Base-by-base conservation (phyloP, 2,113 vertebrate species). In the Cottus gobio region DNA sequence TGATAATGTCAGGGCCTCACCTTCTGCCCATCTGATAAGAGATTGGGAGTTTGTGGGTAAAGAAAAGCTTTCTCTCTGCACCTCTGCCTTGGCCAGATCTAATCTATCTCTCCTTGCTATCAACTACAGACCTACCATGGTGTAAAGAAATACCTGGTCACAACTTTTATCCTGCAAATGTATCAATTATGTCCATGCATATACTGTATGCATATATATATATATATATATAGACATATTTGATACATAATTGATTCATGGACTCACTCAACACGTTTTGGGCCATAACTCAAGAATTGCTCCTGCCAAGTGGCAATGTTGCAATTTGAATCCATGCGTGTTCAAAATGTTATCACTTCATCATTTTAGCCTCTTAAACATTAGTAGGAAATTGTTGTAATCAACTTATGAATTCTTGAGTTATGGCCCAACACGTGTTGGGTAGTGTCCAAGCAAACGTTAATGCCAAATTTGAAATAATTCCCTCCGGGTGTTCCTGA, bases 1-100 rank as follows among this genome's bases (percentile, higher is more conserved):
- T 34, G 80, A 90, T 84, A 87, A 75, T 81, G 84, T 89, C 85
- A 84, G 71, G 63, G 52, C 71, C 56, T 89, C 50, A 82, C 57
- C 34, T 84, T 57, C 76, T 80, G 76, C 73, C 77, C n/a, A 57
- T 90, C 88, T 84, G 85, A 90, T 87, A 91, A 90, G 70, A 71
- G 12, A 26, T 22, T 24, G 3, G 66, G 57, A 71, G 65, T 75
- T 69, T 48, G 46, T 62, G 24, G 34, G 50, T 71, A 86, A 83
- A 84, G 54, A 75, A 84, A 69, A 75, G 66, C 44, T 79, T 82
- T 87, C 69, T 69, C 70, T 85, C 73, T 62, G 42, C 77, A 76
- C 83, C 70, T 90, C 37, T n/a, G 56, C 68, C 73, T 70, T 46
- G 30, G 68, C n/a, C 11, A 69, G 65, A 89, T 85, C 16, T 80